Evolutionary conservation across 2,113 vertebrate genomes (phyloP).

Genomic region (Heptranchias perlo): DNA sequence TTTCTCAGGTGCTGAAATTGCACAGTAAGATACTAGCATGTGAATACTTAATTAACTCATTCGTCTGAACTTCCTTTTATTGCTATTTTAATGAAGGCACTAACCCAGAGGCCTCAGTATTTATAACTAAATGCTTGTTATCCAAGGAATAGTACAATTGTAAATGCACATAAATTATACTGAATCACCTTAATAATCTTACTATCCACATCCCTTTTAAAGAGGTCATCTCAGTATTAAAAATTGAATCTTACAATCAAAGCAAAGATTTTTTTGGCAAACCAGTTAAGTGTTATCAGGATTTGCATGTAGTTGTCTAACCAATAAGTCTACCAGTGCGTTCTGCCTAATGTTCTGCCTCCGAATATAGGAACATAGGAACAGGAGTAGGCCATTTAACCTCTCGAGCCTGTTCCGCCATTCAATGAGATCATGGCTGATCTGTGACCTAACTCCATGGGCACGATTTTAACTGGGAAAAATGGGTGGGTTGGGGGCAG

Average conservation of each 20-base stretch:
- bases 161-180: no score
- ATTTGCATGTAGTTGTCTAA: background rate
- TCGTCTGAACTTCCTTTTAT: background rate
- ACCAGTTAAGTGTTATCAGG: background rate
- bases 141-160: no score
- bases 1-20: no score
- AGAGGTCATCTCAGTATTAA: background rate
- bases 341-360: background rate
- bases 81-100: background rate
- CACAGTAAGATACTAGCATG: no score
- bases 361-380: no score
- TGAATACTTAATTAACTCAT: no score
- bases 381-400: no score
- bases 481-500: no score
- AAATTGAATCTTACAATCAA: background rate
- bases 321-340: background rate
- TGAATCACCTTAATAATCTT: background rate
- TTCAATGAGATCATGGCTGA: no score
- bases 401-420: no score
- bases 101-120: background rate
- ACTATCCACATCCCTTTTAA: background rate
- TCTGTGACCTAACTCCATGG: no score
- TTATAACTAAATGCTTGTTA: background rate
- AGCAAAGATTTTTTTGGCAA: background rate
- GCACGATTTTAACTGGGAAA: no score